phyloP scores from a whole-genome alignment of 2,888 invertebrate species.

The Lycia hirtaria region DNA sequence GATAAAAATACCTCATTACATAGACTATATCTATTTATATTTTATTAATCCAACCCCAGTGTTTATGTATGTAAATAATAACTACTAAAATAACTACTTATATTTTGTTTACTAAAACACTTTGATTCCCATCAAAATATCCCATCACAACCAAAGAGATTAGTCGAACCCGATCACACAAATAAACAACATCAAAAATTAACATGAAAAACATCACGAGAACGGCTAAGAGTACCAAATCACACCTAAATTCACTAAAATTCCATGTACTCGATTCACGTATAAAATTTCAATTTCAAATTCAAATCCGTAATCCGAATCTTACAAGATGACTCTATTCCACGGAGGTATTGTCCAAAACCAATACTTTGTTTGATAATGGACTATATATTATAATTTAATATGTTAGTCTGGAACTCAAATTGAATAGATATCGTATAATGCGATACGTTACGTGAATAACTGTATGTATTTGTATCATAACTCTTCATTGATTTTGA shows the following conservation, averaged over 20 bases:
- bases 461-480: constrained; percentile 37
- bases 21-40: too few relatives aligned
- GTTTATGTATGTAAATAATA: too few relatives aligned
- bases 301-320: constrained; percentile 58
- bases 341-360: constrained; percentile 57
- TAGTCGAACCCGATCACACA: constrained; percentile 6
- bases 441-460: constrained; percentile 40
- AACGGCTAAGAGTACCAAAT: constrained; percentile 26
- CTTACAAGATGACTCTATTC: constrained; percentile 69
- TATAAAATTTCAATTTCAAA: constrained; percentile 50
- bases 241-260: constrained; percentile 31
- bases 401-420: constrained; percentile 51
- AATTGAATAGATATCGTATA: constrained; percentile 64
- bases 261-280: constrained; percentile 33
- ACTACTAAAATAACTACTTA: too few relatives aligned
- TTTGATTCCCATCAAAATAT: background rate
- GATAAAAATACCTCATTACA: too few relatives aligned
- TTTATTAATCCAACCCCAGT: too few relatives aligned
- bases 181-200: constrained; percentile 13
- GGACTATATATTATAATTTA: constrained; percentile 60
- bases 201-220: constrained; percentile 18
- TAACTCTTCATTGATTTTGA: constrained; percentile 35
- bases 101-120: too few relatives aligned
- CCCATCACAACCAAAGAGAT: background rate
- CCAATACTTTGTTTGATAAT: constrained; percentile 50